Conservation (phyloP, 2,113 vertebrate species). For the Sialia sialis region DNA sequence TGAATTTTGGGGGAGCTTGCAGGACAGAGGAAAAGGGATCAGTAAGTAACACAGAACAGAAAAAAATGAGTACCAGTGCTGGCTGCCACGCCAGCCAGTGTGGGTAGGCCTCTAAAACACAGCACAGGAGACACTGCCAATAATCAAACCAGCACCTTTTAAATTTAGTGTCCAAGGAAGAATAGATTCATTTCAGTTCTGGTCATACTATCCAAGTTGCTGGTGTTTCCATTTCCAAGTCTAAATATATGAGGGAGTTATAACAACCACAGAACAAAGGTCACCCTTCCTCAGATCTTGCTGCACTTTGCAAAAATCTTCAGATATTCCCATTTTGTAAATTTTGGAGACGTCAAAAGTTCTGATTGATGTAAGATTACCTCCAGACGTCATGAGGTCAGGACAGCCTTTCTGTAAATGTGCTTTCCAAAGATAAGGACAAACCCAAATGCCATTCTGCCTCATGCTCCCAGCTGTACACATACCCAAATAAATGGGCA, state of each 20-base stretch:
- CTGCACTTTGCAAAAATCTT: not conserved
- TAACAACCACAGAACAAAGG: not conserved
- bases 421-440: not conserved
- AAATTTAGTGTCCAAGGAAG: not conserved
- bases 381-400: not conserved
- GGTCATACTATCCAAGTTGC: not conserved
- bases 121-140: not conserved
- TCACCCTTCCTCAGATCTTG: not conserved
- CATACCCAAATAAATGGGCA: not conserved
- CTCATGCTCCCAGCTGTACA: not conserved
- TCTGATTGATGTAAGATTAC: not conserved
- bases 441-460: not conserved
- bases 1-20: not conserved
- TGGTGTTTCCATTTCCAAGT: not conserved
- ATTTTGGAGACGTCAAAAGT: not conserved
- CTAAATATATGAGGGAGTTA: not conserved
- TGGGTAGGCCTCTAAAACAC: not conserved
- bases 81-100: not conserved
- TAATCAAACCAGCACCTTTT: not conserved
- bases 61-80: not conserved
- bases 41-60: not conserved
- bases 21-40: not conserved
- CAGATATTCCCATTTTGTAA: not conserved
- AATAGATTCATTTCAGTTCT: not conserved
- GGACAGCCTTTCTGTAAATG: not conserved